A percentile compares a stretch with the other conserved stretches of the same genome.
These are phyloP conservation scores for Gonatopus flavifemur DNA, from an alignment of 1,140 invertebrate genomes.

Conservation along the genomic window DNA sequence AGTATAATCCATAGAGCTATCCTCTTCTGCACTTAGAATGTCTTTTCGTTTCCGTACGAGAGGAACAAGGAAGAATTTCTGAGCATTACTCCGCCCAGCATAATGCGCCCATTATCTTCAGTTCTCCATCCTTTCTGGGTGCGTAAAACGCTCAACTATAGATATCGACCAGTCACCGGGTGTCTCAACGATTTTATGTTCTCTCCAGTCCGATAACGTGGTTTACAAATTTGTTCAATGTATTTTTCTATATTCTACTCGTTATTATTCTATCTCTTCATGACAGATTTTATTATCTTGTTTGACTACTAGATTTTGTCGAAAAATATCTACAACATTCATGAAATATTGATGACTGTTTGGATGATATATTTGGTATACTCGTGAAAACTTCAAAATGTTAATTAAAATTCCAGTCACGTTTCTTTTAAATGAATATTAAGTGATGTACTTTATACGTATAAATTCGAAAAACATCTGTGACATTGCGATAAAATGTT, in stretches of 20 bases:
- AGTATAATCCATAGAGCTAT: slow-evolving; percentile 39
- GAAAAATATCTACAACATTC: background rate
- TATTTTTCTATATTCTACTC: slow-evolving; percentile 1
- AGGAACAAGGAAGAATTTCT: slow-evolving; percentile 26
- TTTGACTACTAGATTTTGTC: too few relatives aligned
- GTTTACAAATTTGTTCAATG: background rate
- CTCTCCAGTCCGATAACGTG: background rate
- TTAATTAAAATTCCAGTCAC: too few relatives aligned
- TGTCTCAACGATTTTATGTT: slow-evolving; percentile 21
- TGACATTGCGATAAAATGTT: too few relatives aligned
- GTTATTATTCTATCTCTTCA: too few relatives aligned
- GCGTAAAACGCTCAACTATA: slow-evolving; percentile 9
- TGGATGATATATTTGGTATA: too few relatives aligned
- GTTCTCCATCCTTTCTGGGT: slow-evolving; percentile 25
- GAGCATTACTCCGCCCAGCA: slow-evolving; percentile 30
- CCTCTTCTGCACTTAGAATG: slow-evolving; percentile 20
- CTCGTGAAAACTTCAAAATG: too few relatives aligned
- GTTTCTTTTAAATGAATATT: too few relatives aligned
- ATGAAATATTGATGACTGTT: too few relatives aligned
- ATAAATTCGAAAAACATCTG: too few relatives aligned
- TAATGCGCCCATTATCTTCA: slow-evolving; percentile 47
- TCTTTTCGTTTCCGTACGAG: too few relatives aligned
- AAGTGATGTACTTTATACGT: too few relatives aligned
- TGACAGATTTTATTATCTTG: too few relatives aligned
- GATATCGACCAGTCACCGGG: slow-evolving; percentile 30